These are phyloP conservation scores for Myiozetetes cayanensis DNA, from an alignment of 2,113 vertebrate species.

Conservation along the genomic window DNA sequence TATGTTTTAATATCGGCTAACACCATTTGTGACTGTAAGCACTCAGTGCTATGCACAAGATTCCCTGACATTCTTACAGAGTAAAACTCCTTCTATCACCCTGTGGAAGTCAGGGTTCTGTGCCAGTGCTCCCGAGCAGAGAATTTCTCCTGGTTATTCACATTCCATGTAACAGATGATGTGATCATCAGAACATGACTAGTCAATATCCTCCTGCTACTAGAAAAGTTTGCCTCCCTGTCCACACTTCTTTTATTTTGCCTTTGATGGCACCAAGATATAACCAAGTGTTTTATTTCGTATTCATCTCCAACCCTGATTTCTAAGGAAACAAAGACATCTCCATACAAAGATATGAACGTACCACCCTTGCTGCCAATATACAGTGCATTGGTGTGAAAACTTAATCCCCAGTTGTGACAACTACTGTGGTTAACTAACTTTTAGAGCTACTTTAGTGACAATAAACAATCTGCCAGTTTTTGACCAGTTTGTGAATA, in stretches of 20 bases:
- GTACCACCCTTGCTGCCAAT: not conserved
- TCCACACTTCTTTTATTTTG: not conserved
- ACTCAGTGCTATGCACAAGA: not conserved
- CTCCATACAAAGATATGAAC: not conserved
- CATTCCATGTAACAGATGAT: not conserved
- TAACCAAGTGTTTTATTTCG: not conserved
- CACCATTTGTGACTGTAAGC: not conserved
- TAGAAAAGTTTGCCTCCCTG: not conserved
- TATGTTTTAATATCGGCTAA: not conserved
- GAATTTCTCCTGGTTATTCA: not conserved
- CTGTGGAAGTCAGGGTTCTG: not conserved
- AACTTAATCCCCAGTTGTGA: not conserved
- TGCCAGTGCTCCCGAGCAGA: not conserved
- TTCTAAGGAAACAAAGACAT: not conserved
- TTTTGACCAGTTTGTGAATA: not conserved
- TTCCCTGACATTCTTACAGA: not conserved
- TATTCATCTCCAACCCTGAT: not conserved
- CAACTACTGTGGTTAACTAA: not conserved
- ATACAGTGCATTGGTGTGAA: not conserved
- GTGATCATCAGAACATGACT: not conserved
- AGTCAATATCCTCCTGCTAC: not conserved
- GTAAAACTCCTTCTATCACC: not conserved
- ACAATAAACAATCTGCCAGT: not conserved
- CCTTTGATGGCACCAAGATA: not conserved
- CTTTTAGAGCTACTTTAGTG: not conserved